Percentiles rank a stretch among this genome's conserved stretches.
phyloP scores from a whole-genome alignment of 2,888 invertebrate species.

The Plutella xylostella region DNA sequence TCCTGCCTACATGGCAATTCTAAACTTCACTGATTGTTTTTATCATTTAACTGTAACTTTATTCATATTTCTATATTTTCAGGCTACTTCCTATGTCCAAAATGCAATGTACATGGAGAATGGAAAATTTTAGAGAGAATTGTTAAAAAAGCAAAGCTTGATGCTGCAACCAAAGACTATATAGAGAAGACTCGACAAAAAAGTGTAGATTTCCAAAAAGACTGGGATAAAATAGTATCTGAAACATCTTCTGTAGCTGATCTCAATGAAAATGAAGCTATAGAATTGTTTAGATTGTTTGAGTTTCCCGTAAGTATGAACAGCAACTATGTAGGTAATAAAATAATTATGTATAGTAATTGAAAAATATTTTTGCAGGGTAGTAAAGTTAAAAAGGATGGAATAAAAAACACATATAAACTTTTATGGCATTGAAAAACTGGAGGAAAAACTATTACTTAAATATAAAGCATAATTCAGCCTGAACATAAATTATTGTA shows the following conservation, averaged over 20 bases:
- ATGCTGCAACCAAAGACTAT: constrained; percentile 39
- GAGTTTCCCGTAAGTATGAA: constrained; percentile 66
- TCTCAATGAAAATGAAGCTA: constrained; percentile 48
- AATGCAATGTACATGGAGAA: constrained; percentile 75
- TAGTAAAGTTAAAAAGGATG: too few species aligned
- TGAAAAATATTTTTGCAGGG: too few species aligned
- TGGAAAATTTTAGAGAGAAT: constrained; percentile 72
- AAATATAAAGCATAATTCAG: background rate
- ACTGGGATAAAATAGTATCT: constrained; percentile 55
- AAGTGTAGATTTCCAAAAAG: constrained; percentile 43
- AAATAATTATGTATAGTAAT: too few species aligned
- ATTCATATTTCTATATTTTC: too few species aligned
- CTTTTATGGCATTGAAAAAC: too few species aligned
- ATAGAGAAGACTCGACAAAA: constrained; percentile 39
- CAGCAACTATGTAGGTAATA: too few species aligned
- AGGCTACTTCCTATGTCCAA: constrained; percentile 80
- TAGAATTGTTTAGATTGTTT: constrained; percentile 63
- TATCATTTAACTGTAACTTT: too few species aligned
- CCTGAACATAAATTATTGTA: background rate
- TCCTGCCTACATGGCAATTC: too few species aligned
- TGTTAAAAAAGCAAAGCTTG: constrained; percentile 51
- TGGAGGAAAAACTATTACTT: too few species aligned
- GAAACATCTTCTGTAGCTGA: constrained; percentile 49
- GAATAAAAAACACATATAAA: too few species aligned
- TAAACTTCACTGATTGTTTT: background rate